Evolutionary conservation across 2,113 vertebrate genomes (phyloP), one percentile per base, ranked within the genome.

Genomic region (Choloepus hoffmanni): DNA sequence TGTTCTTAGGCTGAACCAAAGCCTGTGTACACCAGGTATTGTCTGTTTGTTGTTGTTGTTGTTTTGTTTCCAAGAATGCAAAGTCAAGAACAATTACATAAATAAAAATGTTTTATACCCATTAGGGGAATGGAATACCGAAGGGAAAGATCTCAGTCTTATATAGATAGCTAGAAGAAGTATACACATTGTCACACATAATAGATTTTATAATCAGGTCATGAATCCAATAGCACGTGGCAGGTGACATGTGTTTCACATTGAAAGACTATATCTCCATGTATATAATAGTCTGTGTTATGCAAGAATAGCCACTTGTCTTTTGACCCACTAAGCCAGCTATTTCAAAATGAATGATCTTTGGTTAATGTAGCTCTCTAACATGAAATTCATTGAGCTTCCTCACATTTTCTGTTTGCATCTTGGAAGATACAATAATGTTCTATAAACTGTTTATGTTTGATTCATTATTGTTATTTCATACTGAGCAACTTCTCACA

Each of bases 201-300:
- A 43, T 92, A 90, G 62, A 67, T 62, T 95, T 95, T 40, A 63
- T 16, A 65, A 48, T 33, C 92, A 48, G 4, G 67, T 65, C 58
- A 48, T 95, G 95, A 96, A 85, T 93, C 82, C 77, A 30, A 60
- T 30, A 68, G 87, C 70, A 81, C 79, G 65, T 55, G 79, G 89
- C 10, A 84, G 62, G 33, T 93, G 60, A 15, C 81, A 28, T 87
- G 79, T 58, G 85, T 86, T 89, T 53, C n/a, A 45, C 70, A 88
- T 21, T 74, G 53, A 68, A 85, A 74, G 23, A 92, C 63, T 63
- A 30, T 60, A 50, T 87, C 73, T 50, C 7, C 63, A 7, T 43
- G 28, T 30, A n/a, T 79, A 40, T 82, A 87, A 70, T 93, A 30
- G 19, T n/a, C 30, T 77, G 4, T 78, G 55, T 92, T 90, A 90